These are phyloP conservation scores for Spodoptera littoralis DNA, from an alignment of 2,888 invertebrate species.

Conservation along the genomic window DNA sequence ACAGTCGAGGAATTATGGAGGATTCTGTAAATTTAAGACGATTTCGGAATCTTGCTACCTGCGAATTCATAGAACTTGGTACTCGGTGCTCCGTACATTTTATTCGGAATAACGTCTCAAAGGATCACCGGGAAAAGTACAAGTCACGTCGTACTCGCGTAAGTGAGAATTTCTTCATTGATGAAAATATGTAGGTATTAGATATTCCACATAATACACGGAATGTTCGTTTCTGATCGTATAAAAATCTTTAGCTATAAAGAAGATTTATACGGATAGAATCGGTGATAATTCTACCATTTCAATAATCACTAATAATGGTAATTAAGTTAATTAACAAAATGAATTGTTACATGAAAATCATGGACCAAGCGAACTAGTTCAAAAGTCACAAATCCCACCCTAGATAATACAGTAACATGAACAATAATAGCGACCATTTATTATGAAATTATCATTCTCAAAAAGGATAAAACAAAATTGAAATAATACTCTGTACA, in stretches of 20 bases:
- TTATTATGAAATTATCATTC: constrained; percentile 9
- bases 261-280: too few species aligned
- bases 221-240: too few species aligned
- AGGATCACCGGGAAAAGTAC: background rate
- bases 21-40: constrained; percentile 11
- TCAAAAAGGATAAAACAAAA: constrained; percentile 5
- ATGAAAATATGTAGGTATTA: too few species aligned
- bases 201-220: too few species aligned
- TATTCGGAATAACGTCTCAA: constrained; percentile 6
- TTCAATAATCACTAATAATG: too few species aligned
- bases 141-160: background rate
- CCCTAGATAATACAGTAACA: background rate
- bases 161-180: background rate
- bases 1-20: background rate
- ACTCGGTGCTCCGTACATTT: constrained; percentile 1
- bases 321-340: too few species aligned
- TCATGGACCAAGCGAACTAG: too few species aligned
- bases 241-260: too few species aligned
- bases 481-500: constrained; percentile 26
- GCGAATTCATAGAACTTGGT: constrained; percentile 8
- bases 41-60: background rate
- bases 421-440: background rate
- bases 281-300: too few species aligned
- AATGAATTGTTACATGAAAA: too few species aligned
- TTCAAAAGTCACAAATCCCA: too few species aligned